phyloP scores from a whole-genome alignment of 2,797 vertebrate genomes.

The Lagorchestes hirsutus region DNA sequence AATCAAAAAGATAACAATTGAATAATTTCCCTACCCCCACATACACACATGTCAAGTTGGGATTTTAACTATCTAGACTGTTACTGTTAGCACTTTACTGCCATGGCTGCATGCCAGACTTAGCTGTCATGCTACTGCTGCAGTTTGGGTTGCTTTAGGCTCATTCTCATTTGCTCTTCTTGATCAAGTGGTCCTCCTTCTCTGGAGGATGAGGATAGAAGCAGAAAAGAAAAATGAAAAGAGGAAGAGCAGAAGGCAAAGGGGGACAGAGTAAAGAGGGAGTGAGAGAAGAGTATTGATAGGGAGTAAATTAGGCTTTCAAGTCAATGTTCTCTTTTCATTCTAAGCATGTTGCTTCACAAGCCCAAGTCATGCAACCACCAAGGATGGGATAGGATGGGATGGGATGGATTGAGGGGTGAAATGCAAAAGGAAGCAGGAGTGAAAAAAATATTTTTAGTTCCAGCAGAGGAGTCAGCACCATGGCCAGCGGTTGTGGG shows the following conservation, averaged over 20 bases:
- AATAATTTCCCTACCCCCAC: neutral
- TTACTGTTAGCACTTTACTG: neutral
- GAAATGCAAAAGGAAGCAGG: neutral
- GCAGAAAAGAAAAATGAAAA: neutral
- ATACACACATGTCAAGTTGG: neutral
- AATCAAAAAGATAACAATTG: slow-evolving; percentile 5
- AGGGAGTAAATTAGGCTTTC: neutral
- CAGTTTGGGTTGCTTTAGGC: neutral
- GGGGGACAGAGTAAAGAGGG: neutral
- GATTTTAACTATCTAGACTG: neutral
- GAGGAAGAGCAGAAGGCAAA: neutral
- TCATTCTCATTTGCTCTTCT: neutral
- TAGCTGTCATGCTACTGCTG: neutral
- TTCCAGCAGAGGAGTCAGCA: neutral
- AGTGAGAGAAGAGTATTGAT: neutral
- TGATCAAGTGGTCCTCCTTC: neutral
- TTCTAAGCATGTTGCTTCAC: neutral
- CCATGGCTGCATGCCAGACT: neutral
- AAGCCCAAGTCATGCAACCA: neutral
- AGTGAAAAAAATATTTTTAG: neutral
- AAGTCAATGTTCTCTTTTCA: neutral
- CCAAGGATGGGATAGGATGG: neutral
- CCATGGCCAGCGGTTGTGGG: neutral
- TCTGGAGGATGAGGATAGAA: neutral
- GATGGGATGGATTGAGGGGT: neutral